These are phyloP conservation scores for Saccopteryx leptura DNA, from an alignment of 2,113 vertebrate genomes.

Conservation along the genomic window DNA sequence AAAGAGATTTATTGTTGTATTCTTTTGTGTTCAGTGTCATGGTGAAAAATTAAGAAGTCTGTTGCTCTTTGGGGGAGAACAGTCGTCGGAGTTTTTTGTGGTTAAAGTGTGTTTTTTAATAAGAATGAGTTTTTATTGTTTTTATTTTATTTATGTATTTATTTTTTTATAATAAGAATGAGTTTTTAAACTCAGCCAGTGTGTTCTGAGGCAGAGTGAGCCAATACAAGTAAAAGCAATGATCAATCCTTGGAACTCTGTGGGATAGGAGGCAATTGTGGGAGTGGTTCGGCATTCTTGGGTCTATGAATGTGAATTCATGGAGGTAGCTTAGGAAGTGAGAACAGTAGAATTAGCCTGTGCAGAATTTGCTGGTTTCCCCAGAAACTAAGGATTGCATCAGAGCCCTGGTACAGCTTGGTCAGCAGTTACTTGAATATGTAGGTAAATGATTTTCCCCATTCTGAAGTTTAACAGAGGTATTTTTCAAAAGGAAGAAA, in stretches of 20 bases:
- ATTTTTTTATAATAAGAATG: slow-evolving; percentile 44
- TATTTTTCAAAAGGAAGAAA: slow-evolving; percentile 60
- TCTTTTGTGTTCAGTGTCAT: neutral
- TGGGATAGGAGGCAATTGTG: slow-evolving; percentile 11
- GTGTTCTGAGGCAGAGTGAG: slow-evolving; percentile 41
- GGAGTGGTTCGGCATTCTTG: slow-evolving; percentile 44
- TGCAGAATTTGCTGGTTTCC: slow-evolving; percentile 47
- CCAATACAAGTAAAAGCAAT: neutral
- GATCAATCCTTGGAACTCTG: slow-evolving; percentile 51
- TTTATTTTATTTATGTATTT: neutral
- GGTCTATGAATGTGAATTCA: neutral
- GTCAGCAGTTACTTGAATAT: slow-evolving; percentile 69
- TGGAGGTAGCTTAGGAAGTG: slow-evolving; percentile 26
- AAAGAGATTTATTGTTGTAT: neutral
- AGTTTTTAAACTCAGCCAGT: slow-evolving; percentile 3
- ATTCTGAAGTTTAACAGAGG: slow-evolving; percentile 58
- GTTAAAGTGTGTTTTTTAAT: neutral
- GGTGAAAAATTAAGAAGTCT: neutral
- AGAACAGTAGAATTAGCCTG: slow-evolving; percentile 48
- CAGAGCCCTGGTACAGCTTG: slow-evolving; percentile 33
- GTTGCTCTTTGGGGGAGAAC: neutral
- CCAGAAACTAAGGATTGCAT: slow-evolving; percentile 39
- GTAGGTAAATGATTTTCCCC: slow-evolving; percentile 53
- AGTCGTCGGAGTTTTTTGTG: neutral
- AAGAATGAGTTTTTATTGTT: slow-evolving; percentile 18